Base-by-base conservation (phyloP, 2,113 vertebrate genomes). In the Phaethornis superciliosus region DNA sequence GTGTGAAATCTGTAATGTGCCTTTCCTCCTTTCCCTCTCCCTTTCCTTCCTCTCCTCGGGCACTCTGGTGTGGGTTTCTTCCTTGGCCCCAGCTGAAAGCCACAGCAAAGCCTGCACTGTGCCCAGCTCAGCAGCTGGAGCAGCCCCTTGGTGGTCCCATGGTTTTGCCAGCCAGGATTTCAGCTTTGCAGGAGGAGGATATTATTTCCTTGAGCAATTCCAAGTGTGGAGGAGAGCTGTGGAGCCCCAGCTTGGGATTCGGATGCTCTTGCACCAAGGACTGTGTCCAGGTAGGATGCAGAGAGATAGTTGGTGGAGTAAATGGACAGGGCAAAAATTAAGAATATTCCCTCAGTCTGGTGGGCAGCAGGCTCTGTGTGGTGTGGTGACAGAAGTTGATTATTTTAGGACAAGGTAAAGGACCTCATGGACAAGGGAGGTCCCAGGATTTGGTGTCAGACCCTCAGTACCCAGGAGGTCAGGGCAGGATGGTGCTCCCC, bases 1-100 rank as follows among this genome's bases (percentile, higher is more conserved):
- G 95, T 95, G 95, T 88, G 90, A 94, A 91, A 91, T 93, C 75
- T 6, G 0, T 49, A n/a, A 68, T 63, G 47, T 32, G 59, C 85
- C 79, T 95, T 92, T 88, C 77, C 89, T 92, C 54, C 80, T 76
- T 64, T 56, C 44, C 44, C 74, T 13, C 58, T 37, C 60, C 13
- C 58, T 54, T 64, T 35, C 77, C 87, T 60, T 44, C 87, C 78
- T 68, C 70, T 95, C 88, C 85, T 44, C 1, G 3, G 81, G 56
- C 75, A 1, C 37, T 15, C 16, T 2, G 42, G 27, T 70, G 46
- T 44, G 69, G 28, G n/a, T 75, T 93, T 95, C 89, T 44, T 27
- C 84, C 52, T 71, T 58, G 69, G 74, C 65, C 1, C 2, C 44
- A 20, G 44, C 90, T 22, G 4, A 59, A 80, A 91, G 63, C 90